These are phyloP conservation scores for Clarias gariepinus DNA, from an alignment of 2,113 vertebrate genomes.

Conservation along the genomic window DNA sequence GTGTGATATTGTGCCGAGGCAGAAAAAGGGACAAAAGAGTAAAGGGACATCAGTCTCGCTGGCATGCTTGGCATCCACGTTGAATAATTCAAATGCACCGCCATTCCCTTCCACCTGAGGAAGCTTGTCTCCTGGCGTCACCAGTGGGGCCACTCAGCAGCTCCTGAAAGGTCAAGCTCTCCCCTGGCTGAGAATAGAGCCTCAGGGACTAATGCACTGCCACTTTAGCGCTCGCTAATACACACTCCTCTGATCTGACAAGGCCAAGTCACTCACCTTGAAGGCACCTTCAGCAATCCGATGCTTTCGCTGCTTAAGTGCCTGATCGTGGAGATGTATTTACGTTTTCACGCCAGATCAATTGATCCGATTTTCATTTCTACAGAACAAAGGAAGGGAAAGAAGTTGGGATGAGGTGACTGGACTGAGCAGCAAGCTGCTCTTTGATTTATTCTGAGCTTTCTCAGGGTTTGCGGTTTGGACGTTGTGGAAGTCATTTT, in stretches of 20 bases:
- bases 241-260: slow-evolving; percentile 65
- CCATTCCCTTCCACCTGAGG: slow-evolving; percentile 81
- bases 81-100: slow-evolving; percentile 80
- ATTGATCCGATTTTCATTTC: slow-evolving; percentile 57
- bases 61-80: slow-evolving; percentile 57
- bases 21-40: slow-evolving; percentile 43
- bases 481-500: neutral
- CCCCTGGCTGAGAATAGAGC: slow-evolving; percentile 50
- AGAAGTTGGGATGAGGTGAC: slow-evolving; percentile 41
- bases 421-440: slow-evolving; percentile 23
- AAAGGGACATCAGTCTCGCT: slow-evolving; percentile 66
- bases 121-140: slow-evolving; percentile 81
- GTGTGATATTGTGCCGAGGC: slow-evolving; percentile 33
- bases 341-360: slow-evolving; percentile 49
- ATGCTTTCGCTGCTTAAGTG: slow-evolving; percentile 63
- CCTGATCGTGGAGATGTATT: slow-evolving; percentile 50
- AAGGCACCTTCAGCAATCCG: slow-evolving; percentile 60
- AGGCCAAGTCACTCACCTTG: slow-evolving; percentile 68
- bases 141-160: slow-evolving; percentile 78
- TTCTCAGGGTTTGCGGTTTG: slow-evolving; percentile 29
- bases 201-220: slow-evolving; percentile 63
- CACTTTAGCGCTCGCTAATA: slow-evolving; percentile 66
- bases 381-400: slow-evolving; percentile 65
- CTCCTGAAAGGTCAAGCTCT: slow-evolving; percentile 76
- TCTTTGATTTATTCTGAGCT: slow-evolving; percentile 59